Evolutionary conservation across 1,140 invertebrate genomes (phyloP), one percentile per base, ranked within the genome.

Genomic region (Fopius arisanus): DNA sequence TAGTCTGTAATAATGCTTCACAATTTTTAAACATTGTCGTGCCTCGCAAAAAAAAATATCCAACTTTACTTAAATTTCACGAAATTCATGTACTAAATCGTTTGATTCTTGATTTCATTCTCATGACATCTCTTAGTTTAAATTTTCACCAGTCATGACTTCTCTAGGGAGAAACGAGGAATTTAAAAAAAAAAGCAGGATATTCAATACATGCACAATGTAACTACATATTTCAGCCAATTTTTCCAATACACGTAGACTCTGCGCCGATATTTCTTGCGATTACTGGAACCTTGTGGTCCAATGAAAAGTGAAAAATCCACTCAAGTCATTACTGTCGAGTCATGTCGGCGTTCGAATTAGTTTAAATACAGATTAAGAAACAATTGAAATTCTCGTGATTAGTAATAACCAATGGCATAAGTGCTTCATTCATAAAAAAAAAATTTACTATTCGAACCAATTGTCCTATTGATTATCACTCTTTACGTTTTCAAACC

Each of bases 1-100:
- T 59, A 59, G 54, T 59, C 10, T 59, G 23, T 59, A 59, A 43
- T 43, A 43, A 59, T 59, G 54, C 54, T 59, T 59, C 54, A 59
- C 26, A 59, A 59, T 59, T 59, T 59, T 59, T 26, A 59, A 59
- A 59, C 23, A 59, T 59, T 59, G 12, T 59, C 23, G 54, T 59
- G 54, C 54, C 54, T 59, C 54, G 54, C 54, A 59, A 59, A 54
- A 59, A 59, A 12, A 59, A 59, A 59, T 26, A 5, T 26, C 1
- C 54, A 59, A 59, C 21, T 26, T 54, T 54, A 54, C 48, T 54
- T 21, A 26, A 59, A 59, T 59, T 26, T 59, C 3, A 28, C 26
- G 21, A 2, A 59, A 59, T 7, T 10, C 23, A 59, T 59, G 54
- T 59, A 59, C 54, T 28, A 6, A 1, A 26, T 59, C 19, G 23